Percentiles rank a stretch among this genome's conserved stretches.
phyloP scores from a whole-genome alignment of 2,113 vertebrate genomes.

The Reinhardtius hippoglossoides region DNA sequence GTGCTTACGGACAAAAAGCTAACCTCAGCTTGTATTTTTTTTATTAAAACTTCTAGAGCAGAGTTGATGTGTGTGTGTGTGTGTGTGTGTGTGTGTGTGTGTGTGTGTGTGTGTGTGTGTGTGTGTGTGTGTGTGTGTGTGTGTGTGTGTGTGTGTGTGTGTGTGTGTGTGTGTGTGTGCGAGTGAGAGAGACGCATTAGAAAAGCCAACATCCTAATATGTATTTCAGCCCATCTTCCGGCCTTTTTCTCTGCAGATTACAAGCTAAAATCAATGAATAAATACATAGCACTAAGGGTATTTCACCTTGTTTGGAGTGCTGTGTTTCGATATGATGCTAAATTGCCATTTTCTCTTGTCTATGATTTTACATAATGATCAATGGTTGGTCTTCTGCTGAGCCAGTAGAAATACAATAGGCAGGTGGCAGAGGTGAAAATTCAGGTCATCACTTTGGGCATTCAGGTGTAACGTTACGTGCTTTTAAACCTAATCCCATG shows the following conservation, averaged over 20 bases:
- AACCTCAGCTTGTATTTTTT: background rate
- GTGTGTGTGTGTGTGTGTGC: too few relatives aligned
- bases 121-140: too few relatives aligned
- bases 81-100: too few relatives aligned
- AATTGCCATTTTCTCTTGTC: slow-evolving; percentile 57
- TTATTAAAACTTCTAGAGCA: too few relatives aligned
- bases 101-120: too few relatives aligned
- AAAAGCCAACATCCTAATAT: background rate
- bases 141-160: too few relatives aligned
- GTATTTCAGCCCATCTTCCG: background rate
- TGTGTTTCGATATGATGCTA: slow-evolving; percentile 60
- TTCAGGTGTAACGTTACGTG: slow-evolving; percentile 59
- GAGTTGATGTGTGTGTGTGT: background rate
- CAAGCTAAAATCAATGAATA: slow-evolving; percentile 35
- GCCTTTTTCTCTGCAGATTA: slow-evolving; percentile 6
- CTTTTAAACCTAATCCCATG: slow-evolving; percentile 53
- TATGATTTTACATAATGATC: slow-evolving; percentile 64
- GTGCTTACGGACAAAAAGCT: slow-evolving; percentile 8
- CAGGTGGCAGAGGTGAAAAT: slow-evolving; percentile 54
- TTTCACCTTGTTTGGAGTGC: slow-evolving; percentile 56
- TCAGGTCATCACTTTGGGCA: slow-evolving; percentile 52
- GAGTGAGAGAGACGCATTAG: background rate
- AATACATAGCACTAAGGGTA: background rate
- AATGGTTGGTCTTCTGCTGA: slow-evolving; percentile 66
- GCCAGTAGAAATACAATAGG: slow-evolving; percentile 65